Percentiles rank a stretch among this genome's conserved stretches.
These are phyloP conservation scores for Argopecten irradians DNA, from an alignment of 1,140 invertebrate species.

Conservation along the genomic window DNA sequence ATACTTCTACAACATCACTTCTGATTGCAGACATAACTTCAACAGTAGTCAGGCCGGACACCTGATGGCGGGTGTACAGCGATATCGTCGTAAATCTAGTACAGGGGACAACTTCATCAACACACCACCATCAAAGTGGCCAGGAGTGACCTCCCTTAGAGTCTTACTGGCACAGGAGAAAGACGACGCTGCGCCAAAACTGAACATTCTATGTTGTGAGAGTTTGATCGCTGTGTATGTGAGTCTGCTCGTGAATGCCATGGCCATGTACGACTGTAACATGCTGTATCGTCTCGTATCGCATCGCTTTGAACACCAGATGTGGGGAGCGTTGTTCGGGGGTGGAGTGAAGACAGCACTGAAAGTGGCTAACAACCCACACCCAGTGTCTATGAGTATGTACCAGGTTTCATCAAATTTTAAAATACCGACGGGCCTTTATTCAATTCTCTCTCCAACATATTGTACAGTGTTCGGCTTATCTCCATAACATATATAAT, in stretches of 20 bases:
- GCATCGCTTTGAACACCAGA: slow-evolving; percentile 87
- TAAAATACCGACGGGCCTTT: no score
- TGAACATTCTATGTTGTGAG: slow-evolving; percentile 94
- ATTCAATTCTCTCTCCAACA: no score
- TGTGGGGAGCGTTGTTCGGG: slow-evolving; percentile 94
- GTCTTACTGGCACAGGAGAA: slow-evolving; percentile 93
- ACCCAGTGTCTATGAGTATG: slow-evolving; percentile 36
- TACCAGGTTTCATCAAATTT: background rate
- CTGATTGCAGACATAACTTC: slow-evolving; percentile 65
- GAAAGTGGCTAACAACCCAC: slow-evolving; percentile 47
- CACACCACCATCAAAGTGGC: slow-evolving; percentile 84
- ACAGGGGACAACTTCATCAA: slow-evolving; percentile 76
- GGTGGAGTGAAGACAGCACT: slow-evolving; percentile 93
- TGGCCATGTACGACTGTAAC: slow-evolving; percentile 96
- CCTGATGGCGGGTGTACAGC: slow-evolving; percentile 76
- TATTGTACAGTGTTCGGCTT: no score
- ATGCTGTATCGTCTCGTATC: slow-evolving; percentile 92
- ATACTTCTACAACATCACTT: background rate
- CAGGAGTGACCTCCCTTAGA: slow-evolving; percentile 92
- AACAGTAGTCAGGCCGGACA: slow-evolving; percentile 74
- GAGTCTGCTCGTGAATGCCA: slow-evolving; percentile 93
- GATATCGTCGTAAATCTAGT: slow-evolving; percentile 75
- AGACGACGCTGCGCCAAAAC: slow-evolving; percentile 95
- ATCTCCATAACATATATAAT: no score
- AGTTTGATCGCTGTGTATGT: slow-evolving; percentile 94